Evolutionary conservation across 2,888 invertebrate species (phyloP), one percentile per base, ranked within the genome.

Genomic region (Drosophila mulleri): DNA sequence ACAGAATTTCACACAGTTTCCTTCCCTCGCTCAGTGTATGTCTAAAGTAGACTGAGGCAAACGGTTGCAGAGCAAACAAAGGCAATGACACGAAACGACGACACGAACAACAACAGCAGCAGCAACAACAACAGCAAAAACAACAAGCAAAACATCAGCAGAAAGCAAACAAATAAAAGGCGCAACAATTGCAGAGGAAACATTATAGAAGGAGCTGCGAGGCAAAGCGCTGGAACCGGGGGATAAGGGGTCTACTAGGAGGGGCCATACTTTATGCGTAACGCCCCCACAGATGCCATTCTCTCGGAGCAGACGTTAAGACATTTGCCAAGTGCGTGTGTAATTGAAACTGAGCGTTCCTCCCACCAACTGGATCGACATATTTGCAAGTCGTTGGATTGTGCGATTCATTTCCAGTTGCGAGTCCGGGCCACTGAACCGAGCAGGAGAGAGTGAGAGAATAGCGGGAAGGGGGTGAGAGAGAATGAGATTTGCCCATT

Each of bases 91-190:
- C 86, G 88, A 88, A 89, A 82, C 90, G 76, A 75, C 73, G 68
- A 74, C 66, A 67, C 67, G 58, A 60, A 65, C 63, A 68, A 70
- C 68, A 74, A 59, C 57, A 84, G 35, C 68, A 76, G 37, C 48
- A 75, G 4, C 9, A 59, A 58, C 60, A 66, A 37, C 37, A 29
- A 29, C 29, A 29, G 59, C 44, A 59, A 54, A 58, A 67, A 64
- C 60, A 68, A 65, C 65, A 82, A 64, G 75, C 69, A 47, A 52
- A 71, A 57, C 44, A 65, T 54, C 57, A 71, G 61, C 71, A 67
- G 72, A 74, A 75, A 74, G 87, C 86, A 88, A 89, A 88, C 85
- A 89, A 89, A 89, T 80, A 89, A 88, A 89, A 89, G 85, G 85
- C 85, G 85, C 85, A 86, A 86, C 85, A 86, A 86, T 86, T 86